Conservation (phyloP, 2,113 vertebrate genomes). For the Semicossyphus pulcher region DNA sequence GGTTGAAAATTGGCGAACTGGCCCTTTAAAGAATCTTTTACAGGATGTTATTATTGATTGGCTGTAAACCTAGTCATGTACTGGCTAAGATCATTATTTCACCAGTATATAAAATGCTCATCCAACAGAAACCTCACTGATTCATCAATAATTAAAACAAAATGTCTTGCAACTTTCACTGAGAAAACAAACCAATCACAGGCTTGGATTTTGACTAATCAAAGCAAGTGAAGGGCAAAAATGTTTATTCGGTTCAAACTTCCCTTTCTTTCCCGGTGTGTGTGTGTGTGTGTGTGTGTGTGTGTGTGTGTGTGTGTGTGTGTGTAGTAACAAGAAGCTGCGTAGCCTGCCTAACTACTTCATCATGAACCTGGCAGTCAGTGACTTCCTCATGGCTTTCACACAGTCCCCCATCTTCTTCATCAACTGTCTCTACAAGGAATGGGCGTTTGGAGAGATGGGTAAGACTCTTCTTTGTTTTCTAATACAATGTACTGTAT, state of each 20-base stretch:
- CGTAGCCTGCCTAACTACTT: slow-evolving; percentile 90
- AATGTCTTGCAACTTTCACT: too few relatives aligned
- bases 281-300: slow-evolving; percentile 17
- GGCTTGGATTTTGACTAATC: too few relatives aligned
- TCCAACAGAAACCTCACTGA: too few relatives aligned
- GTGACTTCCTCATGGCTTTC: slow-evolving; percentile 94
- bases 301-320: slow-evolving; percentile 18
- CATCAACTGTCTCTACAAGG: slow-evolving; percentile 89
- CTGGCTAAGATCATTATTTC: neutral
- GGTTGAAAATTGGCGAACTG: too few relatives aligned
- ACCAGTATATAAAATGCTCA: neutral
- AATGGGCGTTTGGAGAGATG: slow-evolving; percentile 92
- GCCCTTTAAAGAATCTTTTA: too few relatives aligned
- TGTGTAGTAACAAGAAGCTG: slow-evolving; percentile 89
- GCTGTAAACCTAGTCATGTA: too few relatives aligned
- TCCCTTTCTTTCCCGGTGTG: neutral
- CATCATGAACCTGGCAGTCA: slow-evolving; percentile 91
- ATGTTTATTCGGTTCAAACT: too few relatives aligned
- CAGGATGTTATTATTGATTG: too few relatives aligned
- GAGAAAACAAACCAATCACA: too few relatives aligned
- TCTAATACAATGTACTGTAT: neutral
- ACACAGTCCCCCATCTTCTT: slow-evolving; percentile 95
- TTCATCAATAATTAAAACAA: too few relatives aligned
- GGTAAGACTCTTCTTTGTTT: slow-evolving; percentile 75
- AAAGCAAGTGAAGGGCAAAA: too few relatives aligned